These are phyloP conservation scores for Carlito syrichta DNA, from an alignment of 2,113 vertebrate species.

Conservation along the genomic window DNA sequence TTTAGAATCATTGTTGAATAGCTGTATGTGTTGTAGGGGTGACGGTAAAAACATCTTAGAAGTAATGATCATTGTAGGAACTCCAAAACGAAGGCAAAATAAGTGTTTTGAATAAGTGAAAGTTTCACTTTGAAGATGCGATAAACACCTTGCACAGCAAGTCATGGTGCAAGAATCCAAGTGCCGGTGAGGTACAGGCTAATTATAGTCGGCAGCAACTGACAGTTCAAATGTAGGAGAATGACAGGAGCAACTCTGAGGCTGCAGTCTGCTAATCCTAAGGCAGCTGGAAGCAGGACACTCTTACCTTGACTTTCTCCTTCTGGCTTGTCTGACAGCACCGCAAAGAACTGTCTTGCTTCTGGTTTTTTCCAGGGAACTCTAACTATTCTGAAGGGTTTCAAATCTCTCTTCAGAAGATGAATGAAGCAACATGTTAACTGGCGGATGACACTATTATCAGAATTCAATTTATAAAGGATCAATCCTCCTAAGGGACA, in stretches of 20 bases:
- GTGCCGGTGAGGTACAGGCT: not conserved
- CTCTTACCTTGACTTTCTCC: not conserved
- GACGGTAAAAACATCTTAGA: not conserved
- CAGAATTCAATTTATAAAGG: constrained; percentile 24
- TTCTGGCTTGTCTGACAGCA: not conserved
- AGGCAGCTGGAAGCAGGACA: not conserved
- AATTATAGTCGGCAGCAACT: not conserved
- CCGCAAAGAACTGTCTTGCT: not conserved
- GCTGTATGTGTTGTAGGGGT: not conserved
- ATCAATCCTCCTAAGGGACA: not conserved
- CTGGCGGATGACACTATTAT: not conserved
- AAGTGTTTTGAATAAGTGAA: constrained; percentile 10
- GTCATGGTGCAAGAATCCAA: not conserved
- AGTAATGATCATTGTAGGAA: not conserved
- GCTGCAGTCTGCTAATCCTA: not conserved
- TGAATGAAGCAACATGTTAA: not conserved
- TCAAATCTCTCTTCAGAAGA: not conserved
- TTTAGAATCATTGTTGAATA: not conserved
- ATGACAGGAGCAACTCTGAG: not conserved
- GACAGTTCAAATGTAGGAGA: not conserved
- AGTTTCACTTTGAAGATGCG: not conserved
- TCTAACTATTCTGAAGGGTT: not conserved
- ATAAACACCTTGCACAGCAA: not conserved
- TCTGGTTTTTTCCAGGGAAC: not conserved
- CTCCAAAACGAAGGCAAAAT: constrained; percentile 1